Evolutionary conservation across 2,888 invertebrate species (phyloP), one percentile per base, ranked within the genome.

Genomic region (Noctuana brunneofusca): DNA sequence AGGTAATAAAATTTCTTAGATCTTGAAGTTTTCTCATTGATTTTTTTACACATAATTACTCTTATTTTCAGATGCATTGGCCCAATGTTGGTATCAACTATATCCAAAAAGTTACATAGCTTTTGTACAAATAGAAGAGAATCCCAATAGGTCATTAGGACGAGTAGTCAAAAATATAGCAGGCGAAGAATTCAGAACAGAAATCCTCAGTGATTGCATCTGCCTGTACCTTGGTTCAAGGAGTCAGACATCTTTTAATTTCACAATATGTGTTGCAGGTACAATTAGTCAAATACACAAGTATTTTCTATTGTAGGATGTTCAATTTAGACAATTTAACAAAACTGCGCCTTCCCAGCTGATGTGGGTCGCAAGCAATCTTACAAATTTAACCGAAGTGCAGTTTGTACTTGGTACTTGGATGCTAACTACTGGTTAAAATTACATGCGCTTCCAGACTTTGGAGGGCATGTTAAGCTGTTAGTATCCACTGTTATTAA

Each of bases 171-270:
- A 65, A 60, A 76, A 86, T 66, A 65, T 63, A 11, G 64, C 68
- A 18, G 75, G 72, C n/a, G 70, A 77, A 24, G 72, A 72, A n/a
- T 65, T 75, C 16, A 53, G 77, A n/a, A 59, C 80, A n/a, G 84
- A 86, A 11, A 58, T 64, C 2, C 68, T 93, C 5, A 82, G 88
- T 22, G 89, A 93, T 24, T 94, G 93, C 65, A 80, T 92, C 20
- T 93, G 95, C 68, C 78, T 96, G 53, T 95, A 94, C 76, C 81
- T 96, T 63, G 96, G 96, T 0, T 75, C 84, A 0, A 93, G 94
- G 70, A 93, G 93, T 70, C 93, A 93, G 66, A 93, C 94, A 0
- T 84, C 95, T 53, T 94, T 94, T 38, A 95, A 94, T 75, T 90
- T 94, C 24, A 92, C 93, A 3, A 81, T 95, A 68, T 91, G 92